Percentiles rank a stretch among this genome's conserved stretches.
These are phyloP conservation scores for Rousettus madagascariensis DNA, from an alignment of 2,797 vertebrate species.

Conservation along the genomic window DNA sequence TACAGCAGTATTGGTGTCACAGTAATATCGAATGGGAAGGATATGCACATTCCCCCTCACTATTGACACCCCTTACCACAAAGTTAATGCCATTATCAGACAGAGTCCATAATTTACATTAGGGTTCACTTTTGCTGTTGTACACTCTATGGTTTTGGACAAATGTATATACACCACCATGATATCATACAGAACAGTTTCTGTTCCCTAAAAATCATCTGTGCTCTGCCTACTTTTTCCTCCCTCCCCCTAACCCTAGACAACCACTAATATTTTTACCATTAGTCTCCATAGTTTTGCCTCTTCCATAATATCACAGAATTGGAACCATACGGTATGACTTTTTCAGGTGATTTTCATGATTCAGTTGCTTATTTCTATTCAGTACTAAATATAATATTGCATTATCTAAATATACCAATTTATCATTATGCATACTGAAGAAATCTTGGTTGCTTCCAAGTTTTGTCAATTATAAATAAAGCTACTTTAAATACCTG, in stretches of 20 bases:
- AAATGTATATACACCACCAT: background rate
- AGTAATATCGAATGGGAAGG: background rate
- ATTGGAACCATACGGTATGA: background rate
- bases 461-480: background rate
- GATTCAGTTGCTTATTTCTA: background rate
- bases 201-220: background rate
- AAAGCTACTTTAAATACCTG: background rate
- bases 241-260: background rate
- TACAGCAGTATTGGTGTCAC: background rate
- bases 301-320: background rate
- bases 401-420: background rate
- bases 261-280: background rate
- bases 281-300: background rate
- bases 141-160: background rate
- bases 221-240: background rate
- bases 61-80: background rate
- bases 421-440: background rate
- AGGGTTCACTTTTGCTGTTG: background rate
- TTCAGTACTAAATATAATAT: background rate
- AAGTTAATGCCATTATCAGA: background rate
- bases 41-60: background rate
- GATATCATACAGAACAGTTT: background rate
- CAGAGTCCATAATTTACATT: background rate
- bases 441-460: background rate
- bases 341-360: background rate